phyloP scores from a whole-genome alignment of 1,140 invertebrate species.

The Maconellicoccus hirsutus region DNA sequence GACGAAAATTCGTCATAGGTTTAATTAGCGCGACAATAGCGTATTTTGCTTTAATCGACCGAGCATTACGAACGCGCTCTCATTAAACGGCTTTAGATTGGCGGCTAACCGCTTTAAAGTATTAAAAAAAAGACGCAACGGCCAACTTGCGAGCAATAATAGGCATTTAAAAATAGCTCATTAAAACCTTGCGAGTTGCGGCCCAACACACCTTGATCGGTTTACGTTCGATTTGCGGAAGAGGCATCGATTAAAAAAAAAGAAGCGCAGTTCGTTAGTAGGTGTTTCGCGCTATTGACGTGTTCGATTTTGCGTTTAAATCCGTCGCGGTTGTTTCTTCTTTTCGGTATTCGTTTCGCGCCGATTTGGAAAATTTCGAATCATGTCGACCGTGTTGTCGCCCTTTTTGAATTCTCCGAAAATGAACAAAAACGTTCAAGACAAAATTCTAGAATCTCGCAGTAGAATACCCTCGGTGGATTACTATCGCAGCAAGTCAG shows the following conservation, averaged over 20 bases:
- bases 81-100: background rate
- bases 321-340: background rate
- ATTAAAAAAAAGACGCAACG: background rate
- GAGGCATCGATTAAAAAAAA: background rate
- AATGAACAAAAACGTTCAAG: background rate
- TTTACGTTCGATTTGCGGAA: constrained; percentile 6
- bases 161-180: constrained; percentile 17
- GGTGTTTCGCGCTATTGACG: background rate
- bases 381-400: background rate
- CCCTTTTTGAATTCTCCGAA: background rate
- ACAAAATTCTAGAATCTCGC: background rate
- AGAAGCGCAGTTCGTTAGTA: background rate
- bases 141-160: constrained; percentile 16
- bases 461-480: background rate
- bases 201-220: background rate
- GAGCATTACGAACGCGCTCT: background rate
- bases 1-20: too few species aligned
- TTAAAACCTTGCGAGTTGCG: background rate
- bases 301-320: background rate
- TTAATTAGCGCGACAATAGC: background rate
- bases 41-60: background rate
- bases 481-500: constrained; percentile 20
- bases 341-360: background rate
- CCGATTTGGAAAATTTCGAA: too few species aligned
- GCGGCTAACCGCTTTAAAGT: background rate